phyloP scores from a whole-genome alignment of 2,113 vertebrate genomes.

The Urocolius indicus region DNA sequence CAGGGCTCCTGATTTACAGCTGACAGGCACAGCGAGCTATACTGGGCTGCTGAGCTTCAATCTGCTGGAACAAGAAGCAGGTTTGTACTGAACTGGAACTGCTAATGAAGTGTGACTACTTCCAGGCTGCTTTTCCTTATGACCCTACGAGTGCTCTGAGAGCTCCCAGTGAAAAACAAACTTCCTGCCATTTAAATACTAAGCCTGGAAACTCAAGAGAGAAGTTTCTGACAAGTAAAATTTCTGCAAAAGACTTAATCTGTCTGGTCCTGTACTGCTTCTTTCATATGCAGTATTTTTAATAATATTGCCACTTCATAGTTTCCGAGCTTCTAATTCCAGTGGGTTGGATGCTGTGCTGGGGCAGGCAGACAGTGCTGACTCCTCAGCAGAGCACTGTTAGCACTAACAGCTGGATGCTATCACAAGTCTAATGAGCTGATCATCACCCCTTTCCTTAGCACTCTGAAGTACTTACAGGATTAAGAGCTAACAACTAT shows the following conservation, averaged over 20 bases:
- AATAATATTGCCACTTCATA: neutral
- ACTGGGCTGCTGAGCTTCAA: neutral
- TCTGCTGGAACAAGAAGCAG: constrained; percentile 32
- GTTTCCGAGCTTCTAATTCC: constrained; percentile 18
- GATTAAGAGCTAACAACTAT: constrained; percentile 33
- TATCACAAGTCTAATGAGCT: constrained; percentile 1
- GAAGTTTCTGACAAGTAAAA: constrained; percentile 32
- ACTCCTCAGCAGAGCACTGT: neutral
- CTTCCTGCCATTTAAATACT: constrained; percentile 33
- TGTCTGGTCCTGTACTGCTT: neutral
- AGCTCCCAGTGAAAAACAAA: constrained; percentile 49
- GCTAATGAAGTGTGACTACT: constrained; percentile 50
- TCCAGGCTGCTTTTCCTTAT: constrained; percentile 28
- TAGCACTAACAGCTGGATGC: constrained; percentile 15
- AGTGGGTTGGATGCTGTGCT: neutral
- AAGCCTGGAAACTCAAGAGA: constrained; percentile 23
- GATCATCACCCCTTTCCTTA: constrained; percentile 10
- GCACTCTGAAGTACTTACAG: constrained; percentile 7
- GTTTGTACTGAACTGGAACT: constrained; percentile 18
- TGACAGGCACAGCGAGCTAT: neutral
- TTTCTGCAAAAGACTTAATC: neutral
- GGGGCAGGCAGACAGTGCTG: neutral
- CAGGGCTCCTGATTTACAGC: neutral
- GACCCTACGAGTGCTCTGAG: neutral
- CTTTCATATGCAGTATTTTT: neutral